A percentile compares a stretch with the other conserved stretches of the same genome.
phyloP scores from a whole-genome alignment of 2,797 vertebrate genomes.

The Chelidonichthys spinosus region DNA sequence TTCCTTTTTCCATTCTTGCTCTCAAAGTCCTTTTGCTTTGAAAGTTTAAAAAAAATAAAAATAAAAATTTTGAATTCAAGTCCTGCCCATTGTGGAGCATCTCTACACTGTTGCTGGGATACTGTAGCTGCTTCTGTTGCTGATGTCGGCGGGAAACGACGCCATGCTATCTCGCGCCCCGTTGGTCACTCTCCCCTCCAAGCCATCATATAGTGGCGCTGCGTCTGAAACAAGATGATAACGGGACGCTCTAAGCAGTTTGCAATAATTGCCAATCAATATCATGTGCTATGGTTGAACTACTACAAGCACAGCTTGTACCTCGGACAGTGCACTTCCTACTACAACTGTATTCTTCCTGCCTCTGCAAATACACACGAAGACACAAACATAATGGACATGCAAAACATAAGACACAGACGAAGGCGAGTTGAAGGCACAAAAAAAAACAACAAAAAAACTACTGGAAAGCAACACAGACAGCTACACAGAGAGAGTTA shows the following conservation, averaged over 20 bases:
- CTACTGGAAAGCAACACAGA: constrained; percentile 11
- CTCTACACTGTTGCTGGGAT: constrained; percentile 79
- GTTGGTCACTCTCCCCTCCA: constrained; percentile 80
- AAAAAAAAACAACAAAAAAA: constrained; percentile 22
- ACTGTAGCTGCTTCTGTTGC: constrained; percentile 83
- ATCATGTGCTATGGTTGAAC: constrained; percentile 14
- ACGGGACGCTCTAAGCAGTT: constrained; percentile 65
- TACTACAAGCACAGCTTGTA: constrained; percentile 17
- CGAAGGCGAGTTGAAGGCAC: constrained; percentile 8
- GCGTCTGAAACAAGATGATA: constrained; percentile 84
- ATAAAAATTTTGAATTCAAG: constrained; percentile 1
- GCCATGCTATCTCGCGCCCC: constrained; percentile 74
- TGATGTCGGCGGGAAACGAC: constrained; percentile 76
- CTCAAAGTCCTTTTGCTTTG: constrained; percentile 31
- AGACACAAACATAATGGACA: constrained; percentile 41
- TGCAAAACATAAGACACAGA: constrained; percentile 37
- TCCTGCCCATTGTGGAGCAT: constrained; percentile 38
- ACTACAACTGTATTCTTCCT: constrained; percentile 10
- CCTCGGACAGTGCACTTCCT: constrained; percentile 5
- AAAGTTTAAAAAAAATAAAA: constrained; percentile 5
- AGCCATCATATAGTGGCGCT: constrained; percentile 74
- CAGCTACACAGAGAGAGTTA: constrained; percentile 4
- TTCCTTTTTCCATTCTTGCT: constrained; percentile 23
- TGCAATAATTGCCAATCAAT: constrained; percentile 46
- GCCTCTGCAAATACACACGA: constrained; percentile 15